phyloP scores from a whole-genome alignment of 2,113 vertebrate genomes.

The Penelope pileata region DNA sequence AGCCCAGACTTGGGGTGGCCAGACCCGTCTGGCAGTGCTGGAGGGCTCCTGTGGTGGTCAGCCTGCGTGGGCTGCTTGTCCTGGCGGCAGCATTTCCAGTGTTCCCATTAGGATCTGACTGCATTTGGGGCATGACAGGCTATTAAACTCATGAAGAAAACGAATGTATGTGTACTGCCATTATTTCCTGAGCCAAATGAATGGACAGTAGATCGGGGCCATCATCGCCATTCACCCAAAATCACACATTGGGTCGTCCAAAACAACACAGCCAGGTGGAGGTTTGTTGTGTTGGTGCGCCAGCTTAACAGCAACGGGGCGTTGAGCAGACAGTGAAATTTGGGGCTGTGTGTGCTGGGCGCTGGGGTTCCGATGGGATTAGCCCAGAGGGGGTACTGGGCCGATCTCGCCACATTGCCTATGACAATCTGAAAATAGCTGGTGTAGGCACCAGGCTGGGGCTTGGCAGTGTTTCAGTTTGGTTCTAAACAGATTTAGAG shows the following conservation, averaged over 20 bases:
- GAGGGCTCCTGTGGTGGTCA: not conserved
- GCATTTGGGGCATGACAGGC: not conserved
- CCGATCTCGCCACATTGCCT: not conserved
- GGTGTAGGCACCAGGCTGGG: not conserved
- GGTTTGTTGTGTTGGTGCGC: not conserved
- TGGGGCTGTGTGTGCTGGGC: too few species aligned
- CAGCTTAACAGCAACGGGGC: not conserved
- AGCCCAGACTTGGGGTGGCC: not conserved
- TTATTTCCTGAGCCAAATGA: not conserved
- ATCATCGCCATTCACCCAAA: not conserved
- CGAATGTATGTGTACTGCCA: accelerated
- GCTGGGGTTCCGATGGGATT: not conserved
- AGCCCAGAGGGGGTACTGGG: not conserved
- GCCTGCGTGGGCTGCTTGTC: not conserved
- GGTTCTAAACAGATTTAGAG: not conserved
- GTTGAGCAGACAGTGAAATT: not conserved
- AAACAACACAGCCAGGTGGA: not conserved
- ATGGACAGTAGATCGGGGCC: not conserved
- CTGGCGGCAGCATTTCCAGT: not conserved
- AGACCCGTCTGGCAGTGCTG: too few species aligned
- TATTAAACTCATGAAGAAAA: not conserved
- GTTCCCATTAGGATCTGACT: not conserved
- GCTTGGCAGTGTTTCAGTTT: not conserved
- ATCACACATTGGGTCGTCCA: not conserved
- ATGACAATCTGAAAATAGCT: not conserved